Evolutionary conservation across 2,797 vertebrate species (phyloP).

Genomic region (Eptatretus atami): DNA sequence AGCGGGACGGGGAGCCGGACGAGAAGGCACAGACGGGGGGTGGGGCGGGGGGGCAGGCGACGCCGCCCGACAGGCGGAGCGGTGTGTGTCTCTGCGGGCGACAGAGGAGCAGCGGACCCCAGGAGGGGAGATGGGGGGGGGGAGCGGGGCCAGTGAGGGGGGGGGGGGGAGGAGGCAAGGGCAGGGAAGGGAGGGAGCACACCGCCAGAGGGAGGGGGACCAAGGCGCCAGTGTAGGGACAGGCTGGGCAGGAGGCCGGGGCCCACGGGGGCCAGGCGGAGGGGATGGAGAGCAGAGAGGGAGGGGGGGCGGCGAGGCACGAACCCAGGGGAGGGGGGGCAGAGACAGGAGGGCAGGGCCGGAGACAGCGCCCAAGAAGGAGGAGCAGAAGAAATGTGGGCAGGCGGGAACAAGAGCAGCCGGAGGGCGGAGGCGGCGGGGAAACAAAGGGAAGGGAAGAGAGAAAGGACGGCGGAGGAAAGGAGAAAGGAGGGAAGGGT

Average conservation of each 20-base stretch:
- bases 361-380: neutral
- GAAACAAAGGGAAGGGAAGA: neutral
- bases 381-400: neutral
- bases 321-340: neutral
- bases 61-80: too few relatives aligned
- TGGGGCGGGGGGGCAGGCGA: too few relatives aligned
- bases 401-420: neutral
- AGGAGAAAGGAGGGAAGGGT: neutral
- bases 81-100: too few relatives aligned
- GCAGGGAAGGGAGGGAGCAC: neutral
- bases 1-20: neutral
- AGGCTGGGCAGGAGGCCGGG: neutral
- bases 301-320: neutral
- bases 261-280: neutral
- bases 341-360: neutral
- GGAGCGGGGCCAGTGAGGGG: neutral
- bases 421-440: neutral
- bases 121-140: neutral
- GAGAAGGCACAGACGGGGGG: too few relatives aligned
- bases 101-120: too few relatives aligned
- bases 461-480: too few relatives aligned
- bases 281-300: neutral
- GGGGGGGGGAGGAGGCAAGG: neutral
- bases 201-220: neutral
- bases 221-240: neutral